Evolutionary conservation across 1,140 invertebrate species (phyloP).

Genomic region (Papilio aristodemus): DNA sequence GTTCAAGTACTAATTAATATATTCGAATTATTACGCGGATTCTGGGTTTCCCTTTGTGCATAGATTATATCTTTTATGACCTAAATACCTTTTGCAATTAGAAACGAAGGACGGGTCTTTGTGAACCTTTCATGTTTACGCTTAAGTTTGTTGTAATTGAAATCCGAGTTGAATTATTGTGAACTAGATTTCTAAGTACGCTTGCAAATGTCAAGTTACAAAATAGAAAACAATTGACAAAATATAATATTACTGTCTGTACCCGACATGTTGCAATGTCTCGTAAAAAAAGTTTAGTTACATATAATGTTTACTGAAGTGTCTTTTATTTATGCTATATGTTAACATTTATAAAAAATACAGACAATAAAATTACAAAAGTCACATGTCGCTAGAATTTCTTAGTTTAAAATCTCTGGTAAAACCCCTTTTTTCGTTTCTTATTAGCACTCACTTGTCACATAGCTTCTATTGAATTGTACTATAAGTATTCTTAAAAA

Average conservation of each 20-base stretch:
- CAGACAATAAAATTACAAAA: not conserved
- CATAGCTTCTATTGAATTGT: not conserved
- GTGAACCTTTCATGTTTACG: not conserved
- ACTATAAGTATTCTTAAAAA: not conserved
- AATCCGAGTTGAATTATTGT: not conserved
- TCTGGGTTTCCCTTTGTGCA: constrained; percentile 30
- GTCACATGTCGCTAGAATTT: not conserved
- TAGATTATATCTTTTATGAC: constrained; percentile 31
- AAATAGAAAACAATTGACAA: too few relatives aligned
- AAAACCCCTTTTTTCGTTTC: not conserved
- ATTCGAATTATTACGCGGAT: constrained; percentile 34
- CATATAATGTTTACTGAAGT: too few relatives aligned
- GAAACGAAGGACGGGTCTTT: constrained; percentile 14
- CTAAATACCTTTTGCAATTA: constrained; percentile 9
- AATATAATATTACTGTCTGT: too few relatives aligned
- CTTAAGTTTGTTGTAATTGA: not conserved
- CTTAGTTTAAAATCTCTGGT: not conserved
- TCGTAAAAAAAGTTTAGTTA: too few relatives aligned
- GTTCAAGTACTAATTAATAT: constrained; percentile 18
- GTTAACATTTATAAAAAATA: not conserved
- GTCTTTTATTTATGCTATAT: too few relatives aligned
- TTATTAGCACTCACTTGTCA: constrained; percentile 1
- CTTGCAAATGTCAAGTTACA: too few relatives aligned
- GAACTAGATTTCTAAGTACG: not conserved
- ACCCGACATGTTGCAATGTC: too few relatives aligned